Conservation (phyloP, 2,888 invertebrate species). For the Parthenolecanium corni region DNA sequence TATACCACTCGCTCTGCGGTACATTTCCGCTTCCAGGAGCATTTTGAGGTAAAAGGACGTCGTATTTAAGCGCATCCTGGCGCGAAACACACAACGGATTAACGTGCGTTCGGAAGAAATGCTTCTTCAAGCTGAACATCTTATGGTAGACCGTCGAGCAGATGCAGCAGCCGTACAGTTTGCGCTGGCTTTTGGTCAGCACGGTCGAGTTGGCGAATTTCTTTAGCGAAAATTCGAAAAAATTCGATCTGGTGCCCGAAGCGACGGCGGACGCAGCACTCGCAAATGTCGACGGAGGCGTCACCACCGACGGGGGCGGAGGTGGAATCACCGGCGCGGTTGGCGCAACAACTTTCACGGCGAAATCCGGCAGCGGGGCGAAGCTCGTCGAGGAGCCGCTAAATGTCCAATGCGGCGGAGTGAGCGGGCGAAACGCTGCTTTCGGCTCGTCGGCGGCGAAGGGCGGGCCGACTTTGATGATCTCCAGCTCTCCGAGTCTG, state of each 20-base stretch:
- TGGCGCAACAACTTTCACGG: no score
- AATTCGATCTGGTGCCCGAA: background rate
- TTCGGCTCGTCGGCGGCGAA: background rate
- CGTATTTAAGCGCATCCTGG: background rate
- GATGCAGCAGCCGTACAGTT: conserved; percentile 40
- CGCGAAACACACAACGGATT: conserved; percentile 34
- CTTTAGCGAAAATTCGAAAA: conserved; percentile 31
- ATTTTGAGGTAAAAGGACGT: background rate
- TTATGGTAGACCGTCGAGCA: conserved; percentile 42
- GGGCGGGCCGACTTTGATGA: background rate
- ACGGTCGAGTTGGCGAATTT: background rate
- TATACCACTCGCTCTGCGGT: conserved; percentile 30
- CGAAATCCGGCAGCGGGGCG: no score
- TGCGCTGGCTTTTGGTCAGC: conserved; percentile 31
- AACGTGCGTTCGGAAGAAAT: conserved; percentile 43
- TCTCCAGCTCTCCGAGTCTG: background rate
- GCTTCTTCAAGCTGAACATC: conserved; percentile 43
- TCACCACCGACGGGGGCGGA: background rate
- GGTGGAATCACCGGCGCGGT: background rate
- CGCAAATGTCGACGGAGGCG: background rate
- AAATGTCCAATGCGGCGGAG: no score
- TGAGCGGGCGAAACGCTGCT: no score
- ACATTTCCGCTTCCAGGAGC: background rate
- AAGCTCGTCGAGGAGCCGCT: no score
- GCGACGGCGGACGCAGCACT: background rate